Conservation (phyloP, 2,797 vertebrate genomes). For the Molossus alvarezi region DNA sequence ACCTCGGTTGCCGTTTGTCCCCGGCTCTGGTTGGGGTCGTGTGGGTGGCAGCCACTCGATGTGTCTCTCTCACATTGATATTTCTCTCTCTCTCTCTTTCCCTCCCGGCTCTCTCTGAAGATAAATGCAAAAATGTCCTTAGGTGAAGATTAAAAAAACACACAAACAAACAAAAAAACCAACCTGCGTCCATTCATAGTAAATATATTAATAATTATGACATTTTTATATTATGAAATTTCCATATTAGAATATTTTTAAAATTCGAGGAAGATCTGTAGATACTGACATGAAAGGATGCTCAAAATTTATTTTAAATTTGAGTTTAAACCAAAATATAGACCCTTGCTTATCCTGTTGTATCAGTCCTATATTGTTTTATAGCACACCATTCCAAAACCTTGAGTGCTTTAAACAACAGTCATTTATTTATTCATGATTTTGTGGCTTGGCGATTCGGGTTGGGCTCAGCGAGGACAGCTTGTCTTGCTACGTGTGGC, state of each 20-base stretch:
- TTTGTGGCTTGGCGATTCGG: not conserved
- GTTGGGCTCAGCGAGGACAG: not conserved
- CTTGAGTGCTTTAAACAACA: not conserved
- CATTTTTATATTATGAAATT: conserved; percentile 2
- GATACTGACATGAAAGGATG: not conserved
- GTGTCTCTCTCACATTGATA: too few relatives aligned
- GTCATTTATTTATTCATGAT: not conserved
- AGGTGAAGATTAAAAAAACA: too few relatives aligned
- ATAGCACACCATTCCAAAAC: not conserved
- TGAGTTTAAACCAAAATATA: conserved; percentile 26
- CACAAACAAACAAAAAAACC: too few relatives aligned
- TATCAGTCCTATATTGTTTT: not conserved
- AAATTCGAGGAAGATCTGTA: not conserved
- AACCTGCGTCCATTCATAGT: not conserved
- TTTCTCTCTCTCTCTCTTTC: too few relatives aligned
- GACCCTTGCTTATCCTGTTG: not conserved
- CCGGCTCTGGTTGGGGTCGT: too few relatives aligned
- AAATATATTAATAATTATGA: not conserved
- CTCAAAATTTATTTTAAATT: not conserved
- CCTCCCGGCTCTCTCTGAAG: too few relatives aligned
- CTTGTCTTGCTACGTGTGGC: not conserved
- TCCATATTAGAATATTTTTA: not conserved
- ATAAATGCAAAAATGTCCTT: too few relatives aligned
- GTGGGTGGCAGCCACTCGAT: too few relatives aligned
- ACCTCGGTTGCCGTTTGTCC: too few relatives aligned